Evolutionary conservation across 30 jellyfish, hydroid and myxozoan genomes (phyloP).

Genomic region (Clytia hemisphaerica): DNA sequence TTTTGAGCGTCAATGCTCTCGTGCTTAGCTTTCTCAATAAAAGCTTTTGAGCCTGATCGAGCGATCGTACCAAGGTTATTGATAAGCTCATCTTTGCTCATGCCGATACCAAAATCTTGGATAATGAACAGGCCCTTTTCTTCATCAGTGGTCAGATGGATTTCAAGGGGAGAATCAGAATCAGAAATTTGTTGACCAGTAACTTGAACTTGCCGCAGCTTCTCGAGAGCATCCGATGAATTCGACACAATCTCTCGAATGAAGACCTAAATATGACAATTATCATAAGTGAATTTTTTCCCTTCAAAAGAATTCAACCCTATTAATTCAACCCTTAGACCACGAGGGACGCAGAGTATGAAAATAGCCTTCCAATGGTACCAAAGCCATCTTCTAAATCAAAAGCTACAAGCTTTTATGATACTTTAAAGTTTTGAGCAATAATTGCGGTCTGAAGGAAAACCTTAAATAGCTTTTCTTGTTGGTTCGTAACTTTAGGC

Average conservation of each 20-base stretch:
- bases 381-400: no score
- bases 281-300: no score
- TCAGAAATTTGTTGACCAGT: constrained; percentile 57
- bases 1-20: constrained; percentile 41
- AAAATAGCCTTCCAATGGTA: no score
- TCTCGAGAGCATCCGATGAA: constrained; percentile 87
- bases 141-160: constrained; percentile 85
- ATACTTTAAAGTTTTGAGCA: no score
- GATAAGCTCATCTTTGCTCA: constrained; percentile 73
- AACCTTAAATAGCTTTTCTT: no score
- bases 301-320: no score
- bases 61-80: constrained; percentile 87
- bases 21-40: constrained; percentile 46
- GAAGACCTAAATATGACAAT: constrained; percentile 66
- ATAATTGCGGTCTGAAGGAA: no score
- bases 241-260: constrained; percentile 86
- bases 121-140: constrained; percentile 68
- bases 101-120: constrained; percentile 89
- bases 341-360: no score
- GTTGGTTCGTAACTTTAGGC: no score
- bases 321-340: no score
- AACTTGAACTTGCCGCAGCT: constrained; percentile 70
- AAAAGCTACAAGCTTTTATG: no score
- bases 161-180: constrained; percentile 72
- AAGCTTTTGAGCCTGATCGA: constrained; percentile 84